These are phyloP conservation scores for Hucho hucho DNA, from an alignment of 2,113 vertebrate species.

Conservation along the genomic window DNA sequence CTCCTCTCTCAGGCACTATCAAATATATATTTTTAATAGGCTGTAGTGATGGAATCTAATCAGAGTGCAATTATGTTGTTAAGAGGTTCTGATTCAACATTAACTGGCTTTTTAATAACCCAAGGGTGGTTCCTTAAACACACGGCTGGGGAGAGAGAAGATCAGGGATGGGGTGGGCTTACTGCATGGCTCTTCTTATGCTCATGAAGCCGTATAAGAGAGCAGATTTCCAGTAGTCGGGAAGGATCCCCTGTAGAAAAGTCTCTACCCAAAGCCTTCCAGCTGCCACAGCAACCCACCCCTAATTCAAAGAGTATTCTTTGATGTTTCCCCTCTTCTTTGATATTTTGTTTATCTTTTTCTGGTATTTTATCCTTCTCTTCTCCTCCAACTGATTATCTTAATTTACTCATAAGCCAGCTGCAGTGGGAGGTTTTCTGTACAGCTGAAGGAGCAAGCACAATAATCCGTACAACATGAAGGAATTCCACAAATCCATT, in stretches of 20 bases:
- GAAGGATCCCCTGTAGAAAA: too few species aligned
- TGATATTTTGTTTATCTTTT: constrained; percentile 15
- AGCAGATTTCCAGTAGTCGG: too few species aligned
- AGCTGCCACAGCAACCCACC: neutral
- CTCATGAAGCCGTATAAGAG: too few species aligned
- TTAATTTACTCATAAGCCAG: too few species aligned
- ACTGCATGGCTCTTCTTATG: too few species aligned
- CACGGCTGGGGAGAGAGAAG: neutral
- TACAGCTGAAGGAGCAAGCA: neutral
- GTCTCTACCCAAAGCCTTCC: neutral
- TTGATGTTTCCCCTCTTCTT: constrained; percentile 25
- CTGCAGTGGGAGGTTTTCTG: too few species aligned
- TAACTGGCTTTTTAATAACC: constrained; percentile 13
- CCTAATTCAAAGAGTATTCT: constrained; percentile 25
- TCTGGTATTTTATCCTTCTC: neutral
- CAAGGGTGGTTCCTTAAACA: constrained; percentile 27
- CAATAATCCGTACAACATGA: constrained; percentile 12
- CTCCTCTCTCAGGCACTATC: neutral
- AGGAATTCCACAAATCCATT: constrained; percentile 16
- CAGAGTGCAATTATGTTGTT: constrained; percentile 31
- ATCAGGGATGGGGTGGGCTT: neutral
- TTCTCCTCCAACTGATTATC: constrained; percentile 13
- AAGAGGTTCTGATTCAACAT: constrained; percentile 16
- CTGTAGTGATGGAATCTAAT: constrained; percentile 35
- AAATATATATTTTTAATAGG: constrained; percentile 23